Conservation (phyloP, 2,888 invertebrate species). For the Watsonalla cultraria region DNA sequence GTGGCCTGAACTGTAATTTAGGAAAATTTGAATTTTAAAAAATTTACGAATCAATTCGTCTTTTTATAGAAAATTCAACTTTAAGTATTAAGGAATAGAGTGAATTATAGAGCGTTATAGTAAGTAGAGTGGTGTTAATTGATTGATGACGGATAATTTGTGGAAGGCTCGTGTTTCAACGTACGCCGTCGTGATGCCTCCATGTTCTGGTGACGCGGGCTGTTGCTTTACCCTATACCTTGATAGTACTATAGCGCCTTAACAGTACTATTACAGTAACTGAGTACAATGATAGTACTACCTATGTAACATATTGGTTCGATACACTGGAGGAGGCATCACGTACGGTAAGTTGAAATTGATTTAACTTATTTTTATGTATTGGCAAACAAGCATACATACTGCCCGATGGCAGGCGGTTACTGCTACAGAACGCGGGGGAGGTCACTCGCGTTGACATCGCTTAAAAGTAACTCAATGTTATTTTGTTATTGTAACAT, state of each 20-base stretch:
- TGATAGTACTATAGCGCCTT: neutral
- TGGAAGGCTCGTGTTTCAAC: slow-evolving; percentile 51
- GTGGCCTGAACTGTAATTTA: slow-evolving; percentile 1
- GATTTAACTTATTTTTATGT: slow-evolving; percentile 5
- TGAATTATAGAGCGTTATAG: slow-evolving; percentile 32
- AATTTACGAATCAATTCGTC: too few relatives aligned
- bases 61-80: neutral
- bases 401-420: too few relatives aligned
- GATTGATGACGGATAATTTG: slow-evolving; percentile 76
- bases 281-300: neutral
- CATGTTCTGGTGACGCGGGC: slow-evolving; percentile 75
- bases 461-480: too few relatives aligned
- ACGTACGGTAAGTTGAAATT: slow-evolving; percentile 57
- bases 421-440: too few relatives aligned
- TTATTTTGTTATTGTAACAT: neutral
- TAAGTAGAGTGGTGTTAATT: slow-evolving; percentile 35
- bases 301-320: slow-evolving; percentile 15
- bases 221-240: slow-evolving; percentile 9
- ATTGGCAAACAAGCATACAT: too few relatives aligned
- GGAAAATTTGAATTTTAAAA: too few relatives aligned
- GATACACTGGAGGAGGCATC: slow-evolving; percentile 66
- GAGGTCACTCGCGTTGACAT: too few relatives aligned
- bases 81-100: neutral
- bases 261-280: too few relatives aligned
- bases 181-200: slow-evolving; percentile 73